phyloP scores from a whole-genome alignment of 2,888 invertebrate genomes.

The Tachystola acroxantha region DNA sequence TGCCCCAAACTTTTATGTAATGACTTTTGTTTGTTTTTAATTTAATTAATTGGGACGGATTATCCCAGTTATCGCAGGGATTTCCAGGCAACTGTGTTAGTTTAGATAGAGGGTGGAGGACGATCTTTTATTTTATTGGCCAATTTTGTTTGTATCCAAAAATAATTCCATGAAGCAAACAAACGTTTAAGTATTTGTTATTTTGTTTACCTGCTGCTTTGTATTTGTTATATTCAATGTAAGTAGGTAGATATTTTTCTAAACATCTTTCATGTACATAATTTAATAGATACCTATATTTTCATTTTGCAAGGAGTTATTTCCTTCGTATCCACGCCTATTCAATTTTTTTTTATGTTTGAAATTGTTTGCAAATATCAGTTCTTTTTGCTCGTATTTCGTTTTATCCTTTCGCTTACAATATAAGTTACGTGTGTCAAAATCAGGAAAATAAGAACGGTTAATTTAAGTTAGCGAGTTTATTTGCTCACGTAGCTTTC shows the following conservation, averaged over 20 bases:
- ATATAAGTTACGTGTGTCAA: slow-evolving; percentile 50
- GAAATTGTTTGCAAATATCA: no score
- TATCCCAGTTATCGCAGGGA: slow-evolving; percentile 57
- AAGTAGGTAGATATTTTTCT: no score
- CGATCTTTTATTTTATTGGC: slow-evolving; percentile 16
- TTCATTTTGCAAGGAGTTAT: no score
- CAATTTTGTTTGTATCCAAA: no score
- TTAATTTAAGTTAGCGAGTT: slow-evolving; percentile 56
- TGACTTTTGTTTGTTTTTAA: slow-evolving; percentile 68
- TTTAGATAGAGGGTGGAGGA: slow-evolving; percentile 14
- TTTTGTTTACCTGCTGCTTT: no score
- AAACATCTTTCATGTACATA: no score
- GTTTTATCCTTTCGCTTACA: slow-evolving; percentile 38
- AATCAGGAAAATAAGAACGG: slow-evolving; percentile 55
- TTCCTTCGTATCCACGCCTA: no score
- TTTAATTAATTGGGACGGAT: slow-evolving; percentile 67
- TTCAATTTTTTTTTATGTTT: no score
- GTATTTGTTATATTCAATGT: no score
- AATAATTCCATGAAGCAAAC: no score
- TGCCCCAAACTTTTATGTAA: slow-evolving; percentile 48
- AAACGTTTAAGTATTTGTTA: no score
- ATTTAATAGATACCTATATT: no score
- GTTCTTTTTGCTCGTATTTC: not conserved
- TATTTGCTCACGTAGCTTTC: slow-evolving; percentile 61
- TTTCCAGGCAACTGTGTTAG: slow-evolving; percentile 48